These are phyloP conservation scores for Plecturocebus donacophilus DNA, from an alignment of 2,113 vertebrate genomes.

Conservation along the genomic window DNA sequence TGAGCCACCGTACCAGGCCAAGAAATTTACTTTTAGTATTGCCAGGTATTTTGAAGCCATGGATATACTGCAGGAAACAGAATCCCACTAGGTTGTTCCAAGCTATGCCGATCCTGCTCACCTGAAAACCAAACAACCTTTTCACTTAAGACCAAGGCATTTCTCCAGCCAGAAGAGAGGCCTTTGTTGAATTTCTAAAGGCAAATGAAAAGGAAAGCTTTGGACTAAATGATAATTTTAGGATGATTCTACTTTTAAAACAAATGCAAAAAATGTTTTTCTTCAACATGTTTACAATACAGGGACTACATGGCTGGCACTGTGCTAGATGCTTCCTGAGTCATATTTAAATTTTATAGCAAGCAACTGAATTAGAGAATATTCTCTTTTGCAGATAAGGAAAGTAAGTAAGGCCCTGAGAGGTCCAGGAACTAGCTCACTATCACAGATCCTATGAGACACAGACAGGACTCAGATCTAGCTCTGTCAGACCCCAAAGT, in stretches of 20 bases:
- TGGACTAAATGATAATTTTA: neutral
- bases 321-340: neutral
- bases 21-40: slow-evolving; percentile 47
- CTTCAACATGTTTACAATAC: neutral
- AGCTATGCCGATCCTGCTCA: neutral
- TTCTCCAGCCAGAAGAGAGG: slow-evolving; percentile 21
- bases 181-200: neutral
- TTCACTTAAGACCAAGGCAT: neutral
- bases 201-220: neutral
- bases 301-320: neutral
- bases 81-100: neutral
- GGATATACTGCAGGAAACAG: neutral
- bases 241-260: neutral
- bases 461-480: neutral
- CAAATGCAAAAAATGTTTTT: neutral
- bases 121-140: neutral
- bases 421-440: neutral
- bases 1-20: too few relatives aligned
- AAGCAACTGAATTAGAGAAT: neutral
- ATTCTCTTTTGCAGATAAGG: neutral
- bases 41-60: slow-evolving; percentile 37
- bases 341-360: neutral
- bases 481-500: neutral
- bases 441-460: neutral
- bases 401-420: neutral